Base-by-base conservation (phyloP, 37 sponge, comb jelly and placozoan species). In the Crambe crambe region DNA sequence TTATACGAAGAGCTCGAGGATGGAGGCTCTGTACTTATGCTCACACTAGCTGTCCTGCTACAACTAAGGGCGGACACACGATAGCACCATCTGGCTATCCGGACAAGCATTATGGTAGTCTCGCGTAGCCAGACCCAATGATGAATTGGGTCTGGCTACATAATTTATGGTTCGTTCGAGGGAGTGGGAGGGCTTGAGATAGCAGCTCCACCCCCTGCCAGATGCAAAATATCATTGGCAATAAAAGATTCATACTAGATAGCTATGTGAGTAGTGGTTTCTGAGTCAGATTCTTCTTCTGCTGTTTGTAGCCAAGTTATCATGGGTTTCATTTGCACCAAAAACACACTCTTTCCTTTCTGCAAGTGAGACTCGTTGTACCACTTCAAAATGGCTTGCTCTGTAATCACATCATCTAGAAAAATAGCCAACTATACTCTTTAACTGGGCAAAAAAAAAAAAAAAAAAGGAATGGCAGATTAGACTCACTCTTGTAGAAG, bases 271-370 rank as follows among this genome's bases (percentile, higher is more conserved):
- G 54, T 51, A 18, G 54, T 15, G 15, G 15, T 78, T 58, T 76
- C 81, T 3, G 79, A 60, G 36, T 68, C 79, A 22, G 68, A 79
- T 42, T 94, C 98, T 77, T 97, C 96, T 47, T 93, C 94, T 30
- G 98, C 96, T 35, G 88, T 98, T 56, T 81, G 61, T 5, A 98
- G 76, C 98, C 98, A 98, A n/a, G 93, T 87, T 5, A 98, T 91
- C 91, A 98, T 93, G 21, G 70, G 56, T 77, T 95, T 88, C 94
- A 95, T 93, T 80, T 95, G 94, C 3, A 58, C 77, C 42, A 93
- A 74, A 68, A 98, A 95, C 42, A 83, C 92, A 42, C 74, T 89
- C 80, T 98, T 95, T 25, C 96, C 96, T 39, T 95, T 93, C 22
- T 78, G 56, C 8, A 75, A 40, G 70, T 90, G 96, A 20, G 86